Conservation (phyloP, 2,888 invertebrate genomes). For the Luperina testacea region DNA sequence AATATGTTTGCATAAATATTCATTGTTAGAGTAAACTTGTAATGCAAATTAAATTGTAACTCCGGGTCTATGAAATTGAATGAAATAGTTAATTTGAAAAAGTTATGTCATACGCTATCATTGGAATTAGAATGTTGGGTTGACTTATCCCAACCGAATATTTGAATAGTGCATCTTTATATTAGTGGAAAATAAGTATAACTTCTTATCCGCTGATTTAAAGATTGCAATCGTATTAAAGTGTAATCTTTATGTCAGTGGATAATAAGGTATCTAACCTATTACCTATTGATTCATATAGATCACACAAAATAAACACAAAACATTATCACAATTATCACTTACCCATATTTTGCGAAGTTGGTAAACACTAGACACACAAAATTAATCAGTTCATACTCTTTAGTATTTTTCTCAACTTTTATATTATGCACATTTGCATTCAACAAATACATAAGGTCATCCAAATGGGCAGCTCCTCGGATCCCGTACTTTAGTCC, state of each 20-base stretch:
- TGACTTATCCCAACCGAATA: not conserved
- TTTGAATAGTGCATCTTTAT: not conserved
- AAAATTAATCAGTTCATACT: conserved; percentile 74
- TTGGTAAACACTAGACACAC: conserved; percentile 77
- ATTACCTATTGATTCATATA: not conserved
- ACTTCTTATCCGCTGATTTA: not conserved
- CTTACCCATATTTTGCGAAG: conserved; percentile 68
- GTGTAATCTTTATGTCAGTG: no score
- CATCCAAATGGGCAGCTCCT: conserved; percentile 79
- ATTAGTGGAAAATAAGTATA: not conserved
- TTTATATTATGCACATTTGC: conserved; percentile 68
- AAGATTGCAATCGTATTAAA: no score
- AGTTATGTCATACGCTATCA: not conserved
- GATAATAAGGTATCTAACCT: not conserved
- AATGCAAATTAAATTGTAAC: no score
- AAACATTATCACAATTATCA: not conserved
- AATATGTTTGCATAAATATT: not conserved
- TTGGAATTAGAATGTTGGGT: not conserved
- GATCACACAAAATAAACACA: not conserved
- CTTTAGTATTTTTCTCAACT: conserved; percentile 69
- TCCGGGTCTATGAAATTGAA: not conserved
- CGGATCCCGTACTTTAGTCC: conserved; percentile 71
- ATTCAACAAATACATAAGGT: conserved; percentile 78
- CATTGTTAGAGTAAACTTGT: not conserved
- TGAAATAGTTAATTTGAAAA: not conserved